phyloP scores from a whole-genome alignment of 2,888 invertebrate genomes.

The Odontocerum albicorne region DNA sequence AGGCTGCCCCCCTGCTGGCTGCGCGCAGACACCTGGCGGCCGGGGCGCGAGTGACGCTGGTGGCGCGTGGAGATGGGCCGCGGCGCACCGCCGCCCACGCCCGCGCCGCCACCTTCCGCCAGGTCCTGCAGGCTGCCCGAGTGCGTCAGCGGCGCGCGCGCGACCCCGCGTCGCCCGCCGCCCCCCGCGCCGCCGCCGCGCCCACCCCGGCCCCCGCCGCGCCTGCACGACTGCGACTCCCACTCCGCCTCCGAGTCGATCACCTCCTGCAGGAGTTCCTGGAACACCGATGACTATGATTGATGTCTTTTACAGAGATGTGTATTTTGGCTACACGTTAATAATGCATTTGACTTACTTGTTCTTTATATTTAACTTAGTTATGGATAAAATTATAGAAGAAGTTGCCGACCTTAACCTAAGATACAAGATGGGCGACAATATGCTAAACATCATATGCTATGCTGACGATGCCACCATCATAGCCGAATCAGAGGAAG shows the following conservation, averaged over 20 bases:
- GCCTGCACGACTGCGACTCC: constrained; percentile 47
- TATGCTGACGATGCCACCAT: too few species aligned
- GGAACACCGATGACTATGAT: constrained; percentile 16
- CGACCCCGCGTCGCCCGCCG: constrained; percentile 48
- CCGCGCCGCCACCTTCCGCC: constrained; percentile 51
- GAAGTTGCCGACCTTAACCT: too few species aligned
- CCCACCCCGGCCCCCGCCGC: constrained; percentile 52
- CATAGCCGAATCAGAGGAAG: too few species aligned
- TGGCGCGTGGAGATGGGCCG: constrained; percentile 52
- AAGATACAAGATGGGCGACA: too few species aligned
- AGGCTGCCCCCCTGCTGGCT: constrained; percentile 55
- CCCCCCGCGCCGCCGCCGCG: constrained; percentile 46
- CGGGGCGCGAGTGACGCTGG: constrained; percentile 28
- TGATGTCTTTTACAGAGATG: not conserved
- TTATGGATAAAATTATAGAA: too few species aligned
- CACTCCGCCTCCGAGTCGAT: constrained; percentile 69
- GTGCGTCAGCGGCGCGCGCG: constrained; percentile 51
- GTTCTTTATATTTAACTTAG: not conserved
- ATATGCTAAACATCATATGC: too few species aligned
- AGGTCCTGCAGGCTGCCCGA: constrained; percentile 64
- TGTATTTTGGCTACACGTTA: not conserved
- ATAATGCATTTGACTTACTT: not conserved
- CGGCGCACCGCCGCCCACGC: constrained; percentile 44
- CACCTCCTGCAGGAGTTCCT: constrained; percentile 77
- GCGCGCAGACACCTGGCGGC: constrained; percentile 48